Conservation (phyloP, 2,797 vertebrate species). For the Tapera naevia region DNA sequence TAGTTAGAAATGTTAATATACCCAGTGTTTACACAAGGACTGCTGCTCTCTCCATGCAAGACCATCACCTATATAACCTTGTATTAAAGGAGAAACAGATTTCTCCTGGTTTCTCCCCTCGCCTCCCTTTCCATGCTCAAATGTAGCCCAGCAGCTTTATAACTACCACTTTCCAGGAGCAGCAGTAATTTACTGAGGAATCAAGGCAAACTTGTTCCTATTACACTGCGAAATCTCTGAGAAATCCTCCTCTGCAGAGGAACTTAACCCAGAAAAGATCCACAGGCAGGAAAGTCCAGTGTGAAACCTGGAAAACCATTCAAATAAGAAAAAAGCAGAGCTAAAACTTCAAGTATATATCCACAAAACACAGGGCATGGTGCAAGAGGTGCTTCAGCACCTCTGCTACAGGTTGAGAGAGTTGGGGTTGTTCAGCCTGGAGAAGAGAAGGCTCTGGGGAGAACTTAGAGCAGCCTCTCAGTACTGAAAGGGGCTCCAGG, state of each 20-base stretch:
- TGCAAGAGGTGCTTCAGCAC: too few species aligned
- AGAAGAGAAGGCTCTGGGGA: too few species aligned
- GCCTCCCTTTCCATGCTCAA: neutral
- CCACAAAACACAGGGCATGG: neutral
- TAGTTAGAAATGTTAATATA: slow-evolving; percentile 49
- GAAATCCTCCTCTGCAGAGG: neutral
- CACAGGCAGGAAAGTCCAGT: neutral
- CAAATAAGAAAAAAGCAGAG: neutral
- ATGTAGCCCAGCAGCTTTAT: neutral
- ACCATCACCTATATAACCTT: neutral
- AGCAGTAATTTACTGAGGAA: neutral
- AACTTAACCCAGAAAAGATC: neutral
- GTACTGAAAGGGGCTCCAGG: too few species aligned
- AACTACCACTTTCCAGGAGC: neutral
- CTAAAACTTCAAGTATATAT: neutral
- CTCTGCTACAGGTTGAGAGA: too few species aligned
- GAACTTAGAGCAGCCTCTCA: too few species aligned
- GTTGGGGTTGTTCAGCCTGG: too few species aligned
- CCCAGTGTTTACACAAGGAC: slow-evolving; percentile 1
- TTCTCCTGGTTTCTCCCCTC: neutral
- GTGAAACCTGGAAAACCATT: neutral
- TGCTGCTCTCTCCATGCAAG: neutral
- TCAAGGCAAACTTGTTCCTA: neutral
- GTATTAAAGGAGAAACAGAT: neutral
- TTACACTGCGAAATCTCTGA: neutral